Evolutionary conservation across 2,113 vertebrate genomes (phyloP).

Genomic region (Natator depressus): DNA sequence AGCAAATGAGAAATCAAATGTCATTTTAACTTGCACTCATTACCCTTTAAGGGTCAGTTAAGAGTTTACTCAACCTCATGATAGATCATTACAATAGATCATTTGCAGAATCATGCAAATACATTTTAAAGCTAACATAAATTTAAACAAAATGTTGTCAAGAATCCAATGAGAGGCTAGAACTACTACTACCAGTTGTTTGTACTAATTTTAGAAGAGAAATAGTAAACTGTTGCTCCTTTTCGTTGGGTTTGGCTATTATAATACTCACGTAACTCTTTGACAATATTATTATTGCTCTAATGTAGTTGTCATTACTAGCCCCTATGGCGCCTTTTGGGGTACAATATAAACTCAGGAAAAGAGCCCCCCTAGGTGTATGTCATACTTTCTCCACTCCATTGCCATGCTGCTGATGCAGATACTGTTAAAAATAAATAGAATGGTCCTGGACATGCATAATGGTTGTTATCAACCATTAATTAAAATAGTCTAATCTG

Average conservation of each 20-base stretch:
- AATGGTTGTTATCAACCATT: neutral
- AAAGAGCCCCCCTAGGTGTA: conserved; percentile 9
- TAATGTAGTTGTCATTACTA: conserved; percentile 21
- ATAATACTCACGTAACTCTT: neutral
- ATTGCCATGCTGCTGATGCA: neutral
- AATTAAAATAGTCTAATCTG: neutral
- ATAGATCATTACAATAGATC: conserved; percentile 34
- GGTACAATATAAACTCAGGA: conserved; percentile 4
- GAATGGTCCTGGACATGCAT: neutral
- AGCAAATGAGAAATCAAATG: conserved; percentile 15
- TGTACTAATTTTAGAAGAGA: neutral
- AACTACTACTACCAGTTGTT: neutral
- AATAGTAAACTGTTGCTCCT: neutral
- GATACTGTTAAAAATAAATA: neutral
- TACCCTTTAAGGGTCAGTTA: neutral
- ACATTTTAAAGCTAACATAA: conserved; percentile 24
- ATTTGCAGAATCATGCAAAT: neutral
- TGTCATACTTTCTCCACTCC: neutral
- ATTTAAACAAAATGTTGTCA: conserved; percentile 22
- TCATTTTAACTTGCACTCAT: conserved; percentile 35
- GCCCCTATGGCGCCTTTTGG: neutral
- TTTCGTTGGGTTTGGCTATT: conserved; percentile 17
- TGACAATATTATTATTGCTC: neutral
- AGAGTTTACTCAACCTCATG: neutral
- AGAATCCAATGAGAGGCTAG: neutral